A percentile compares a stretch with the other conserved stretches of the same genome.
Conservation (phyloP, 2,888 invertebrate species). For the Monopis laevigella region DNA sequence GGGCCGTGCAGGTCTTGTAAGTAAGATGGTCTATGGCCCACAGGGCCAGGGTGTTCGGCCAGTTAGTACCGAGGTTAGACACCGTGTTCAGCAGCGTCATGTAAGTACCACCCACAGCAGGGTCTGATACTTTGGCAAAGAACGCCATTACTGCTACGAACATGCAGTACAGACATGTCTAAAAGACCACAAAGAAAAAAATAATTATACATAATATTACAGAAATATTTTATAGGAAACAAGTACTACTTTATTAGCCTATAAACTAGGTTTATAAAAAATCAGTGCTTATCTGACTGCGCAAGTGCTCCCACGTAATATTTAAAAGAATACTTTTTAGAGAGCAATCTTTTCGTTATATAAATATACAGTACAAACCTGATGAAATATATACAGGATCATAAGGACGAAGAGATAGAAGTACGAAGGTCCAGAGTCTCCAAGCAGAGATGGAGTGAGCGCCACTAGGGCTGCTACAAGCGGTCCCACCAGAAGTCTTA, state of each 20-base stretch:
- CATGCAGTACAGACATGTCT: conserved; percentile 95
- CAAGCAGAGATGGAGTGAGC: conserved; percentile 80
- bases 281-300: too few relatives aligned
- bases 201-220: conserved; percentile 14
- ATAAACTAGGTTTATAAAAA: too few relatives aligned
- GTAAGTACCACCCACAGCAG: conserved; percentile 96
- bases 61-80: conserved; percentile 96
- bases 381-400: conserved; percentile 87
- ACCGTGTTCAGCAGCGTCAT: conserved; percentile 98
- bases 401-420: conserved; percentile 83
- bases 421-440: conserved; percentile 55
- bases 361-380: conserved; percentile 71
- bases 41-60: conserved; percentile 92
- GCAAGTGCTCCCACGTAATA: too few relatives aligned
- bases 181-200: too few relatives aligned
- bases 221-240: neutral
- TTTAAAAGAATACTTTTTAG: too few relatives aligned
- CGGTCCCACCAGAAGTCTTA: conserved; percentile 85
- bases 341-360: too few relatives aligned
- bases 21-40: conserved; percentile 93
- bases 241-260: too few relatives aligned
- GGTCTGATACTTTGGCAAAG: conserved; percentile 96
- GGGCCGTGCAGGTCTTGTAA: conserved; percentile 73
- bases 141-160: conserved; percentile 98
- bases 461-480: conserved; percentile 86